phyloP scores from a whole-genome alignment of 2,113 vertebrate genomes.

The Megaleporinus macrocephalus region DNA sequence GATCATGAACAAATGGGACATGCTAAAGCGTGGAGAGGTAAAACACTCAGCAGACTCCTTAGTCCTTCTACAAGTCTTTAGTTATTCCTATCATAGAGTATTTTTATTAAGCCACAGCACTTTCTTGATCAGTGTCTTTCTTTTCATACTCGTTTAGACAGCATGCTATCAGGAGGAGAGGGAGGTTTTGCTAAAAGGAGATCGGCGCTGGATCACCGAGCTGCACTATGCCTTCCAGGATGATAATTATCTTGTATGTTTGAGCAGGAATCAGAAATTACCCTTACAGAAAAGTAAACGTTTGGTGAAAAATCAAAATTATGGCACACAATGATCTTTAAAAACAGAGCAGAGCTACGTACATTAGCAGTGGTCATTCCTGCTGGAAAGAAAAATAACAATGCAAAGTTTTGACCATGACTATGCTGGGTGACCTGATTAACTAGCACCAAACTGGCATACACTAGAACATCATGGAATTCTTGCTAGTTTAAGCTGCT shows the following conservation, averaged over 20 bases:
- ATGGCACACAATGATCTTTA: too few relatives aligned
- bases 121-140: neutral
- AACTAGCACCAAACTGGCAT: too few relatives aligned
- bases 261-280: neutral
- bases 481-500: too few relatives aligned
- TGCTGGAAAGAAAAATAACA: too few relatives aligned
- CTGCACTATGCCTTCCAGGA: constrained; percentile 89
- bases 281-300: neutral
- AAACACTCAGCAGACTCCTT: neutral
- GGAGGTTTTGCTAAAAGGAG: constrained; percentile 84
- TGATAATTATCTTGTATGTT: constrained; percentile 83
- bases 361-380: too few relatives aligned
- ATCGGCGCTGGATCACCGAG: constrained; percentile 85
- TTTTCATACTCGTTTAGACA: constrained; percentile 69
- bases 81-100: neutral
- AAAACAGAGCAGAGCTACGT: too few relatives aligned
- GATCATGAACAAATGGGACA: constrained; percentile 91
- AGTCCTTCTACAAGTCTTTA: neutral
- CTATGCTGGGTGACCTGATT: too few relatives aligned
- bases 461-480: too few relatives aligned
- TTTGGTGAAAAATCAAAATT: neutral
- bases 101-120: too few relatives aligned
- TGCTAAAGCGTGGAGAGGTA: constrained; percentile 86
- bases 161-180: constrained; percentile 87
- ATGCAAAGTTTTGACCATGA: too few relatives aligned